Conservation (phyloP, 2,888 invertebrate genomes). For the Nomada lathburiana region DNA sequence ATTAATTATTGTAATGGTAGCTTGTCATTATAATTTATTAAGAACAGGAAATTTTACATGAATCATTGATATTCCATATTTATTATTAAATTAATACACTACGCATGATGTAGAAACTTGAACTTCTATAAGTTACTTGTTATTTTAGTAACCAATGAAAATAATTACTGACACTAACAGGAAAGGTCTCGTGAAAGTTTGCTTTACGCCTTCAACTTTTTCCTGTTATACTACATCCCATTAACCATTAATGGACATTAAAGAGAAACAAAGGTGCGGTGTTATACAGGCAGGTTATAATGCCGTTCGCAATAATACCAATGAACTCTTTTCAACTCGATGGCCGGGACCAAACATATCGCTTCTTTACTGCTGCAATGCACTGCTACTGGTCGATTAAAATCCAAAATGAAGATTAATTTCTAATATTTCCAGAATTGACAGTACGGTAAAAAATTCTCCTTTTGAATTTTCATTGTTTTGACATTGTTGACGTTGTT, state of each 20-base stretch:
- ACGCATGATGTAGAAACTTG: too few relatives aligned
- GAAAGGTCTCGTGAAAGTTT: constrained; percentile 11
- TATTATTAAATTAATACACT: too few relatives aligned
- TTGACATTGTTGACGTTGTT: too few relatives aligned
- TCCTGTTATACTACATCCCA: constrained; percentile 1
- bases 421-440: too few relatives aligned
- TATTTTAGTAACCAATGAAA: not conserved
- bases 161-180: constrained; percentile 2
- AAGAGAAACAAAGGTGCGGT: constrained; percentile 53
- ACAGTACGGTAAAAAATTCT: too few relatives aligned
- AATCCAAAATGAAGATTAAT: too few relatives aligned
- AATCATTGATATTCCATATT: too few relatives aligned
- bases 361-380: not conserved
- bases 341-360: constrained; percentile 28
- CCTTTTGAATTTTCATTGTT: too few relatives aligned
- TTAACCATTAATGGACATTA: constrained; percentile 28
- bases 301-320: constrained; percentile 15
- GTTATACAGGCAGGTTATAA: constrained; percentile 29
- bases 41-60: too few relatives aligned
- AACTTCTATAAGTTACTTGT: not conserved
- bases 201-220: constrained; percentile 4
- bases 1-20: too few relatives aligned
- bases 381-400: too few relatives aligned
- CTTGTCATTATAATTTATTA: too few relatives aligned
- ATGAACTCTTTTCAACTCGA: constrained; percentile 38